Evolutionary conservation across 2,113 vertebrate species (phyloP), one percentile per base, ranked within the genome.

Genomic region (Osmerus eperlanus): DNA sequence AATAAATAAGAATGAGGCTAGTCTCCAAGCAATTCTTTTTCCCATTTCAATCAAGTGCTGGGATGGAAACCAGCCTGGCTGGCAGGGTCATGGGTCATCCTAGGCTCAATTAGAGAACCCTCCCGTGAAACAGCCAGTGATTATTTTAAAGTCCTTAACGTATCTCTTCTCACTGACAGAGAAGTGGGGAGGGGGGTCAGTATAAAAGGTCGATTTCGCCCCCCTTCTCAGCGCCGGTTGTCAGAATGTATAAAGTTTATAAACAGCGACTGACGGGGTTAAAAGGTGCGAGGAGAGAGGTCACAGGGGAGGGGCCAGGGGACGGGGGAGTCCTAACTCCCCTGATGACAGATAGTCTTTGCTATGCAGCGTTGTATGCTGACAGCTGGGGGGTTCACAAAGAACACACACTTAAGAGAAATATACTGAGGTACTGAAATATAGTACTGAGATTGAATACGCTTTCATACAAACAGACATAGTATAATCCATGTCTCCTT

Each of bases 31-130:
- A 21, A 25, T 29, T 28, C 28, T 55, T 16, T 85, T 83, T 76
- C 84, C 81, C 71, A 67, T 87, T 90, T 89, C 87, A 88, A 77
- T 88, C 87, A 89, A 82, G 73, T 62, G 79, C 29, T 1, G 72
- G 73, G 88, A 89, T 76, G 73, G 82, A 88, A 91, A 90, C 76
- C 87, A 92, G 90, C 89, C 82, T 64, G 76, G 70, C 73, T 19
- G 54, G 75, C 77, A 72, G 61, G 65, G 84, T 82, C 83, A 81
- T 79, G 83, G 90, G 86, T 88, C 85, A 77, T 71, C 67, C 71
- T 61, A 51, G 79, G 82, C 87, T 87, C 87, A 87, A 86, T 90
- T 89, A 89, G 81, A 79, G 78, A 87, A 66, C 68, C 82, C 81
- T 80, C 72, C 66, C 72, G 73, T 79, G 75, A 79, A 83, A 86